Base-by-base conservation (phyloP, 2,797 vertebrate genomes). In the Ambastaia sidthimunki region DNA sequence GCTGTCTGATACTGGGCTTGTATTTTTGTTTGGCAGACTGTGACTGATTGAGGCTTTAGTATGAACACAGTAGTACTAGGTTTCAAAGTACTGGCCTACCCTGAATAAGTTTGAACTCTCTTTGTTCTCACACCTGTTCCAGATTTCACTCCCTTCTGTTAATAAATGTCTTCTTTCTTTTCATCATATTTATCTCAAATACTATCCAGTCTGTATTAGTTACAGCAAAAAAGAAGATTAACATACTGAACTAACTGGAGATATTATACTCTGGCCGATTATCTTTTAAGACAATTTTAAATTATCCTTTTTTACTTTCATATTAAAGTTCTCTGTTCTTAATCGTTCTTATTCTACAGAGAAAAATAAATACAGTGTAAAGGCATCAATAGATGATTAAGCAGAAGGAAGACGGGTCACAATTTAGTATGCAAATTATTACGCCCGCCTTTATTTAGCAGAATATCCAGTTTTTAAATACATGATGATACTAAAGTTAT, bases 11-110 rank as follows among this genome's bases (percentile, higher is more conserved):
- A 54, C 70, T 62, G 41, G 34, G 10, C 54, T 28, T 63, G 23
- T 69, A 21, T 63, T 13, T 15, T 25, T 15, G 13, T 60, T 28
- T 57, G 55, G 4, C 55, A 57, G n/a, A 59, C 4, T 6, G 9
- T 62, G 25, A 62, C 59, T 62, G 23, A 25, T 6, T 28, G 23
- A 60, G 57, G 57, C 13, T 60, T 62, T 16, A 11, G 16, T 31
- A 31, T 62, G 59, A 15, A 62, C 59, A 62, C 28, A 28, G 59
- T 0, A 9, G 23, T 60, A 25, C 10, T 60, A 60, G 23, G 23
- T 28, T 82, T 90, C 82, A 87, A 81, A 75, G 84, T 92, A 88
- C 70, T 90, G 83, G 88, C 89, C 86, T 89, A 84, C 77, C 71
- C 60, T 83, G 85, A 85, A 92, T 87, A 87, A 89, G 91, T 87